phyloP scores from a whole-genome alignment of 2,113 vertebrate species.

The Mobula birostris region DNA sequence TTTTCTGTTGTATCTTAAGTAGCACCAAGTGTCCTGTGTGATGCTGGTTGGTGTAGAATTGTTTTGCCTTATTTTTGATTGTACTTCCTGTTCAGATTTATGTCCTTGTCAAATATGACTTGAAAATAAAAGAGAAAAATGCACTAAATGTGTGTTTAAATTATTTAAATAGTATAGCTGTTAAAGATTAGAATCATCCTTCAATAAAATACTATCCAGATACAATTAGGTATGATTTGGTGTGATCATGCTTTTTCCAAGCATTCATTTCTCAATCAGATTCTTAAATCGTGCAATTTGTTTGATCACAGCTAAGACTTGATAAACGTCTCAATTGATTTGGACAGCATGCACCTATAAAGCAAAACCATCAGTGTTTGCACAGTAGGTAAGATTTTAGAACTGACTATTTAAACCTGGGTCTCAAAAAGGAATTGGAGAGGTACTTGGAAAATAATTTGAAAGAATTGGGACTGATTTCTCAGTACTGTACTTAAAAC shows the following conservation, averaged over 20 bases:
- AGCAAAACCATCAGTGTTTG: neutral
- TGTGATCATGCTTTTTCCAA: neutral
- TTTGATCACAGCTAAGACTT: neutral
- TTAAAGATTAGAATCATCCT: neutral
- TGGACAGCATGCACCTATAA: neutral
- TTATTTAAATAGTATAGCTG: neutral
- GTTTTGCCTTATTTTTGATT: slow-evolving; percentile 31
- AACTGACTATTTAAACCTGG: too few relatives aligned
- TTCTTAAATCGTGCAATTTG: neutral
- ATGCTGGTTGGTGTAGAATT: slow-evolving; percentile 15
- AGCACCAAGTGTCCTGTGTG: slow-evolving; percentile 33
- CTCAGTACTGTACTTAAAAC: too few relatives aligned
- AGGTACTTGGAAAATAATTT: too few relatives aligned
- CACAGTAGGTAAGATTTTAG: neutral
- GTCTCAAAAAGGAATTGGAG: too few relatives aligned
- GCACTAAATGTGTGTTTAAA: slow-evolving; percentile 1
- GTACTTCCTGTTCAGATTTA: slow-evolving; percentile 15
- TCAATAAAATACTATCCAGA: neutral
- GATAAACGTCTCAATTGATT: neutral
- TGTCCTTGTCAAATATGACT: slow-evolving; percentile 9
- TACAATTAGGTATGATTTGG: neutral
- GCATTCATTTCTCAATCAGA: neutral
- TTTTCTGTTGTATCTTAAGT: neutral
- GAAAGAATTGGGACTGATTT: too few relatives aligned
- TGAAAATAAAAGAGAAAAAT: slow-evolving; percentile 27